Conservation (phyloP, 2,888 invertebrate species). For the Tenthredo mesomela region DNA sequence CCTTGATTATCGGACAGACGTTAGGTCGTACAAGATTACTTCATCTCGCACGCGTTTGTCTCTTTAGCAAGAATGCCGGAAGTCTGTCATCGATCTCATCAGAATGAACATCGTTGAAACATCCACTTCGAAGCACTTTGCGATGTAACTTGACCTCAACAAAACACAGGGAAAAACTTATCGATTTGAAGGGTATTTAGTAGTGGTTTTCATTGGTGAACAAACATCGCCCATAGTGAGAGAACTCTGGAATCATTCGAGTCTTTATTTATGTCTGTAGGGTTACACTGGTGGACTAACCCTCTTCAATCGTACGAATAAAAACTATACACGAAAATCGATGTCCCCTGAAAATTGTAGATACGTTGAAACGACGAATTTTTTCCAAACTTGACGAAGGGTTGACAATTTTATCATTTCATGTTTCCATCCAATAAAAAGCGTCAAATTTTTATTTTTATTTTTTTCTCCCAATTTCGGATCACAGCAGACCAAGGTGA, state of each 20-base stretch:
- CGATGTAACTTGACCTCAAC: conserved; percentile 15
- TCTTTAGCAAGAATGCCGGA: neutral
- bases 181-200: neutral
- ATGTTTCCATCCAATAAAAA: neutral
- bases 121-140: neutral
- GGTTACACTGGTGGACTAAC: neutral
- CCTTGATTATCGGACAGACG: neutral
- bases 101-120: conserved; percentile 30
- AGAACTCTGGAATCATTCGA: neutral
- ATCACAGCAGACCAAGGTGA: neutral
- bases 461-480: neutral
- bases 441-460: neutral
- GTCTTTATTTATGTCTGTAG: conserved; percentile 1
- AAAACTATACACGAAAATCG: neutral
- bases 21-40: neutral
- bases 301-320: neutral
- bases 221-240: neutral
- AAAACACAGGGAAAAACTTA: conserved; percentile 1
- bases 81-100: conserved; percentile 8
- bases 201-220: neutral
- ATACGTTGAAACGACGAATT: neutral
- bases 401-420: neutral
- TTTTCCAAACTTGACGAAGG: neutral
- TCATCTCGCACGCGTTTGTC: neutral
- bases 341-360: neutral